Conservation (phyloP, 2,797 vertebrate genomes). For the Novumbra hubbsi region DNA sequence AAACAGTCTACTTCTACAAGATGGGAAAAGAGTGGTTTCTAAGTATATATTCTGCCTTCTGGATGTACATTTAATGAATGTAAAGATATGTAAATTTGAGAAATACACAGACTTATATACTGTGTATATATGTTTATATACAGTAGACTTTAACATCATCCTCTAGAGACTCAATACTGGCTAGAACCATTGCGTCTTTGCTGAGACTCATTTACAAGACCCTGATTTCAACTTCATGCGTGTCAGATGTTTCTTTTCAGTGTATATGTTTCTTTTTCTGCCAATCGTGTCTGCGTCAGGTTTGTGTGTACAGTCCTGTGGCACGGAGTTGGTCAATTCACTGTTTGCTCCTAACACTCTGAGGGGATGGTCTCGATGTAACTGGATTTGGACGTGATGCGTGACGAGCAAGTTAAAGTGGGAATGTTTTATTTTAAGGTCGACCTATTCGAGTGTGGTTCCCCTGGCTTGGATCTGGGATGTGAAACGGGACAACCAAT, state of each 20-base stretch:
- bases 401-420: constrained; percentile 11
- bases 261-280: constrained; percentile 28
- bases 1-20: constrained; percentile 26
- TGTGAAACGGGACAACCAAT: constrained; percentile 17
- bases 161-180: constrained; percentile 58
- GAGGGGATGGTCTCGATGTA: constrained; percentile 26
- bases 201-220: constrained; percentile 39
- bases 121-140: constrained; percentile 83
- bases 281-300: constrained; percentile 25
- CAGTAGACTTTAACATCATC: constrained; percentile 67
- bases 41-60: constrained; percentile 64
- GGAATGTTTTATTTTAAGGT: constrained; percentile 3
- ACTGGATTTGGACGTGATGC: constrained; percentile 13
- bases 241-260: constrained; percentile 53
- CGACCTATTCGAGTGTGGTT: constrained; percentile 6
- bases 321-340: constrained; percentile 21
- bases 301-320: constrained; percentile 23
- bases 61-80: constrained; percentile 83
- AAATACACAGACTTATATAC: constrained; percentile 81
- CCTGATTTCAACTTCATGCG: constrained; percentile 47
- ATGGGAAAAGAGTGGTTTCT: constrained; percentile 65
- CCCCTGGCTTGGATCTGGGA: background rate
- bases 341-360: constrained; percentile 11
- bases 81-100: constrained; percentile 82
- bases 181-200: constrained; percentile 53